Evolutionary conservation across 2,888 invertebrate species (phyloP).

Genomic region (Dysmachus trigonus): DNA sequence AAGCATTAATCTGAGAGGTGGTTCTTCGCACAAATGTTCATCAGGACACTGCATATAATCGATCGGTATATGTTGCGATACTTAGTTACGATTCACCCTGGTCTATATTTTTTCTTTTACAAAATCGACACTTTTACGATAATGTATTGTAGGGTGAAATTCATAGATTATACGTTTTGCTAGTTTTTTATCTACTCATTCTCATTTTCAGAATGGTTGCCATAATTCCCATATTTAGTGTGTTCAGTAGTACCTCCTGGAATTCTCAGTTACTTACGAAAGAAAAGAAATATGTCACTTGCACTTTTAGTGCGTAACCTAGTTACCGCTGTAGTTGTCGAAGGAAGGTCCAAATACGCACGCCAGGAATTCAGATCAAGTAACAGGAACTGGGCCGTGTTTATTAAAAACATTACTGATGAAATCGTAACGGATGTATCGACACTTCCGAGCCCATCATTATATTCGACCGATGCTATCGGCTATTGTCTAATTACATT

Average conservation of each 20-base stretch:
- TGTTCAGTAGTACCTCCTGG: neutral
- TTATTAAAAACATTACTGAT: neutral
- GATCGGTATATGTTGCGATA: no score
- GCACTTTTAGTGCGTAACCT: constrained; percentile 39
- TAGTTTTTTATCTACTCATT: no score
- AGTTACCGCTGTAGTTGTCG: neutral
- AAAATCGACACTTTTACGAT: no score
- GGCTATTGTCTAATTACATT: constrained; percentile 28
- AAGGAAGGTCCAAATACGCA: neutral
- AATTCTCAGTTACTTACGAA: neutral
- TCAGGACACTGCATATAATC: no score
- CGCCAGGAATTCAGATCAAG: constrained; percentile 44
- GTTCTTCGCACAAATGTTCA: no score
- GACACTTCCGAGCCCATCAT: neutral
- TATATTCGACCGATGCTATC: neutral
- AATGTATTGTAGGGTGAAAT: neutral
- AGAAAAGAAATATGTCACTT: constrained; percentile 16
- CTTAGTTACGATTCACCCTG: no score
- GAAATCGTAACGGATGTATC: constrained; percentile 44
- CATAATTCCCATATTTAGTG: neutral
- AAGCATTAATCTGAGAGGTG: no score
- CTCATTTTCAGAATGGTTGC: neutral
- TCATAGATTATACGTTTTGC: no score
- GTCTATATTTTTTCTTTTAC: no score
- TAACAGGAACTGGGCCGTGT: constrained; percentile 41